Percentiles rank a stretch among this genome's conserved stretches.
Conservation (phyloP, 2,888 invertebrate species). For the Lithophane ornitopus region DNA sequence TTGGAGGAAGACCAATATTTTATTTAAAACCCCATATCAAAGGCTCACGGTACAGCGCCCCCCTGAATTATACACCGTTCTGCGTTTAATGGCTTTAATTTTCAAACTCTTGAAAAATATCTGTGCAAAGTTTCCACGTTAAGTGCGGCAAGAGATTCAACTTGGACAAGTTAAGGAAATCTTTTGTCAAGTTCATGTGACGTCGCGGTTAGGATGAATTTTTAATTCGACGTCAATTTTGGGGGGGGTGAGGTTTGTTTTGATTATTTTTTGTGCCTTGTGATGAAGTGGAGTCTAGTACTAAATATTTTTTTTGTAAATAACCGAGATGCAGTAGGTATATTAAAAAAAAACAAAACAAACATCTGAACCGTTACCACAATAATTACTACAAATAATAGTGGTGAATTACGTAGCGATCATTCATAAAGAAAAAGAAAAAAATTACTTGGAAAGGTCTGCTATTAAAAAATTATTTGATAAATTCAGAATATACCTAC, state of each 20-base stretch:
- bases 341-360: neutral
- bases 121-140: constrained; percentile 75
- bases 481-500: neutral
- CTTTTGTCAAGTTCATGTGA: constrained; percentile 73
- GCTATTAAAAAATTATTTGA: neutral
- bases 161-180: constrained; percentile 64
- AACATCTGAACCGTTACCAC: neutral
- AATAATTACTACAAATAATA: neutral
- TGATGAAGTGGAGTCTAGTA: neutral
- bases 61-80: constrained; percentile 79
- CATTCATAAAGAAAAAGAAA: neutral
- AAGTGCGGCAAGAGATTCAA: constrained; percentile 68
- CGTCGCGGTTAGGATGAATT: constrained; percentile 71
- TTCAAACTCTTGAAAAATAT: constrained; percentile 83
- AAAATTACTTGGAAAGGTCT: neutral
- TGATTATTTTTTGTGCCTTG: constrained; percentile 5
- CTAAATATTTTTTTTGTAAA: neutral
- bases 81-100: constrained; percentile 84
- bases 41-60: constrained; percentile 71
- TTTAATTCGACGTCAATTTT: constrained; percentile 69
- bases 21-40: constrained; percentile 80
- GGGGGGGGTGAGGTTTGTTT: neutral
- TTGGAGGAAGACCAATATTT: constrained; percentile 73
- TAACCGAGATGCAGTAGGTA: no score
- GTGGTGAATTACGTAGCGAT: neutral